phyloP scores from a whole-genome alignment of 1,140 invertebrate species.

The Drosophila tropicalis region DNA sequence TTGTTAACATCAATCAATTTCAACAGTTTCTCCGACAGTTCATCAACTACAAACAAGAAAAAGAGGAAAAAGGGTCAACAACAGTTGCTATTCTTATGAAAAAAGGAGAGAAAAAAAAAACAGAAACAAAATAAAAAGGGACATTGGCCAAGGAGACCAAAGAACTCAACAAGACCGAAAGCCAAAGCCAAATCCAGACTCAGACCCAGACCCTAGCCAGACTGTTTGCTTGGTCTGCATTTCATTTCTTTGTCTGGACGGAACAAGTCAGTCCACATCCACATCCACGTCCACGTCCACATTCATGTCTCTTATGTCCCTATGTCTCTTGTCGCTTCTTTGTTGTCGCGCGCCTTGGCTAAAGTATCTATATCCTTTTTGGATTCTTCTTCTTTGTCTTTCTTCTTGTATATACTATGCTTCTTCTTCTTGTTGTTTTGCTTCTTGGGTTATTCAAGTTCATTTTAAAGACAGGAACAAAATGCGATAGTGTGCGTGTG shows the following conservation, averaged over 20 bases:
- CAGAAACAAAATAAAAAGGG: constrained; percentile 1
- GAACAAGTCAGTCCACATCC: constrained; percentile 11
- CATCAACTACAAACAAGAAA: background rate
- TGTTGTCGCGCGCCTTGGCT: constrained; percentile 3
- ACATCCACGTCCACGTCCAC: constrained; percentile 3
- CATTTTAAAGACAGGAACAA: constrained; percentile 27
- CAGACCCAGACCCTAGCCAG: constrained; percentile 4
- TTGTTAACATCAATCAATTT: constrained; percentile 27
- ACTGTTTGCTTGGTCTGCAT: constrained; percentile 11
- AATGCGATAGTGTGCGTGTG: constrained; percentile 27
- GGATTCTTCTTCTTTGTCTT: background rate
- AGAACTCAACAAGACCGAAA: background rate
- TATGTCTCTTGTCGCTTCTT: background rate
- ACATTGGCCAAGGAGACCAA: constrained; percentile 2
- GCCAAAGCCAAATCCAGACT: background rate
- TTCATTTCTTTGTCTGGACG: constrained; percentile 10
- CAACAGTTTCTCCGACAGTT: background rate
- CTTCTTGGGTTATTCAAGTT: constrained; percentile 56
- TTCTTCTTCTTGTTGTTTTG: background rate
- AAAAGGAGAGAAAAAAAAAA: no score
- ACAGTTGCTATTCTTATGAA: background rate
- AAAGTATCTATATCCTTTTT: constrained; percentile 12
- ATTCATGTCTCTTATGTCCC: background rate
- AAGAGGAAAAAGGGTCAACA: constrained; percentile 8
- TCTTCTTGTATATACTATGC: constrained; percentile 18